phyloP scores from a whole-genome alignment of 2,113 vertebrate species.

The Lamprologus speciosus region DNA sequence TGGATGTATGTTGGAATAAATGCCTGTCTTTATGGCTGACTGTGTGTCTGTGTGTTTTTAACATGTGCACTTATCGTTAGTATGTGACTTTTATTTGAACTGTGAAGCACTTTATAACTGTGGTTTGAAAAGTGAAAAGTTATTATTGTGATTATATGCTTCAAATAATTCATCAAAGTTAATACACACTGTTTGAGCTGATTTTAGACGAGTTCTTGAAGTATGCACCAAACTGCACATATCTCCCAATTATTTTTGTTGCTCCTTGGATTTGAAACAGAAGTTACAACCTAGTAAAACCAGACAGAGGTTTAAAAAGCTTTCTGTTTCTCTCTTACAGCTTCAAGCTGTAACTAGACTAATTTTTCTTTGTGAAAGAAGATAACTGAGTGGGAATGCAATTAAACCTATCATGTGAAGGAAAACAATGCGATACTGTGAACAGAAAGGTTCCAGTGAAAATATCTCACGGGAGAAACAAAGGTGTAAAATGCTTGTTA shows the following conservation, averaged over 20 bases:
- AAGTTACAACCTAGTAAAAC: not conserved
- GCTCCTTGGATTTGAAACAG: not conserved
- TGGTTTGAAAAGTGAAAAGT: not conserved
- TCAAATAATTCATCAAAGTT: not conserved
- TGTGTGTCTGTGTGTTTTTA: not conserved
- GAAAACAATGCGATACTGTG: not conserved
- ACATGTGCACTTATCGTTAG: not conserved
- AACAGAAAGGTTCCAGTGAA: not conserved
- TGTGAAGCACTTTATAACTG: not conserved
- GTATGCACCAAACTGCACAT: not conserved
- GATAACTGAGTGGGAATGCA: not conserved
- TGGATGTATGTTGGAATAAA: not conserved
- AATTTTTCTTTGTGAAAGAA: not conserved
- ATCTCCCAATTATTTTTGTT: not conserved
- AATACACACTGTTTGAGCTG: not conserved
- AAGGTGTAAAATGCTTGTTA: not conserved
- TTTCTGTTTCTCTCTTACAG: not conserved
- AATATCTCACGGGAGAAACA: not conserved
- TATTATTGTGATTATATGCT: not conserved
- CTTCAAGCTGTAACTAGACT: not conserved
- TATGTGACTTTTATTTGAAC: not conserved
- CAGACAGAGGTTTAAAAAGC: not conserved
- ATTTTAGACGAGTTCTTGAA: not conserved
- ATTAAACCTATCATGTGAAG: not conserved
- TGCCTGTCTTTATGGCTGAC: not conserved